Evolutionary conservation across 2,888 invertebrate species (phyloP).

Genomic region (Caenorhabditis sulstoni): DNA sequence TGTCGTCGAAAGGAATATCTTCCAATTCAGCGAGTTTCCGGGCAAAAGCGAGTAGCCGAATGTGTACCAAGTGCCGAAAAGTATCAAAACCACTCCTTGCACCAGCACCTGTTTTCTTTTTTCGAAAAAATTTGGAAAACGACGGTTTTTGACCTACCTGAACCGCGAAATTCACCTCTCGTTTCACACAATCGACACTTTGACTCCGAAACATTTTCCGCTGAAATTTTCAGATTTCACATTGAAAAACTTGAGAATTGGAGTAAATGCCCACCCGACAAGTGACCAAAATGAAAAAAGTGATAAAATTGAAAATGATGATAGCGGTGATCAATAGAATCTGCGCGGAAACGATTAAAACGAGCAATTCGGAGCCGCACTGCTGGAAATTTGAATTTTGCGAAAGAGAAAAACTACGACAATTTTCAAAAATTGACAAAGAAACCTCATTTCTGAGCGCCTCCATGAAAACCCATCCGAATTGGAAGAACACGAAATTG

Average conservation of each 20-base stretch:
- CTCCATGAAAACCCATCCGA: slow-evolving; percentile 49
- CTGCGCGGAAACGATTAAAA: slow-evolving; percentile 3
- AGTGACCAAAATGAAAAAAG: slow-evolving; percentile 35
- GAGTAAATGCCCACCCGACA: slow-evolving; percentile 28
- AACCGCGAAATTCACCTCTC: slow-evolving; percentile 34
- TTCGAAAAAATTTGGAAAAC: slow-evolving; percentile 7
- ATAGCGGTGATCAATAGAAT: not conserved
- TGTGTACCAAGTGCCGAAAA: slow-evolving; percentile 25
- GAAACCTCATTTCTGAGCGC: slow-evolving; percentile 8
- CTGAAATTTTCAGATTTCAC: slow-evolving; percentile 7
- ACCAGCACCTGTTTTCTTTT: slow-evolving; percentile 15
- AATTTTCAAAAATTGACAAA: not conserved
- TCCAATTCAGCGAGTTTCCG: slow-evolving; percentile 21
- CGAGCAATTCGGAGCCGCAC: slow-evolving; percentile 6
- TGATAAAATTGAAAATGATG: slow-evolving; percentile 16
- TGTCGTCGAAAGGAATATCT: slow-evolving; percentile 31
- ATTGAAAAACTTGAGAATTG: too few species aligned
- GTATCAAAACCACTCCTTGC: slow-evolving; percentile 19
- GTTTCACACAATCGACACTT: slow-evolving; percentile 6
- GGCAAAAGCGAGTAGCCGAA: slow-evolving; percentile 20
- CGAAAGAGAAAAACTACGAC: too few species aligned
- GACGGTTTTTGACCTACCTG: slow-evolving; percentile 12
- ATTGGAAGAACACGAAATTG: slow-evolving; percentile 30
- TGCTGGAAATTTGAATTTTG: slow-evolving; percentile 6
- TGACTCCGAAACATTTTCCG: slow-evolving; percentile 9